Evolutionary conservation across 2,888 invertebrate genomes (phyloP).

Genomic region (Beris morrisii): DNA sequence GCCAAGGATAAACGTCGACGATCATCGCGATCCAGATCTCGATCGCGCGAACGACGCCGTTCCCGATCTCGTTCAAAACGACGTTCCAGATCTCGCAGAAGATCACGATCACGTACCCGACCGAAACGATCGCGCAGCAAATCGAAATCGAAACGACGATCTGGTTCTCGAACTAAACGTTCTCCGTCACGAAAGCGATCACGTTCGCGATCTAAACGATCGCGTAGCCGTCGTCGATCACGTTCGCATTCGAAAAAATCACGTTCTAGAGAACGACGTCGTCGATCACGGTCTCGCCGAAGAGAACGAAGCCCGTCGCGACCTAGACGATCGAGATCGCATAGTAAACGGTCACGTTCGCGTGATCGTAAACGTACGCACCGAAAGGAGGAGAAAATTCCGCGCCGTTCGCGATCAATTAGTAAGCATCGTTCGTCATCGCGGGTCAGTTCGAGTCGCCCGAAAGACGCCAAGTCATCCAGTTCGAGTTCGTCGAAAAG

Average conservation of each 20-base stretch:
- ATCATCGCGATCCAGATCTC: conserved; percentile 55
- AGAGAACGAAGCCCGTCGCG: conserved; percentile 49
- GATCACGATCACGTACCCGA: conserved; percentile 68
- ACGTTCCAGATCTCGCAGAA: conserved; percentile 63
- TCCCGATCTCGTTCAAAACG: conserved; percentile 65
- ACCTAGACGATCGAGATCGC: conserved; percentile 46
- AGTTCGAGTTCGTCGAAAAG: conserved; percentile 44
- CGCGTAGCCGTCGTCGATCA: conserved; percentile 61
- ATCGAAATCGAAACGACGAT: conserved; percentile 57
- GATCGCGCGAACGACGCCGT: conserved; percentile 53
- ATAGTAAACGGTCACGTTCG: conserved; percentile 57
- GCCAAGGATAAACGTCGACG: conserved; percentile 78
- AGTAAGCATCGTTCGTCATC: conserved; percentile 56
- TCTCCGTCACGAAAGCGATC: conserved; percentile 56
- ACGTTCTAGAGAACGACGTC: conserved; percentile 49
- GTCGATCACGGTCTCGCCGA: conserved; percentile 50
- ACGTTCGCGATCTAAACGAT: conserved; percentile 59
- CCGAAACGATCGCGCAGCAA: conserved; percentile 58
- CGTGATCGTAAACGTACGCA: conserved; percentile 64
- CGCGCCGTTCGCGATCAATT: conserved; percentile 54
- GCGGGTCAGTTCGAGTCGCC: conserved; percentile 49
- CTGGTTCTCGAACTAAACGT: conserved; percentile 53
- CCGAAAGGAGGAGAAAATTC: conserved; percentile 57
- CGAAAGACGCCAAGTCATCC: conserved; percentile 51
- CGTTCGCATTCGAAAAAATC: conserved; percentile 57